phyloP scores from a whole-genome alignment of 2,888 invertebrate genomes.

The Pristionchus fissidentatus region DNA sequence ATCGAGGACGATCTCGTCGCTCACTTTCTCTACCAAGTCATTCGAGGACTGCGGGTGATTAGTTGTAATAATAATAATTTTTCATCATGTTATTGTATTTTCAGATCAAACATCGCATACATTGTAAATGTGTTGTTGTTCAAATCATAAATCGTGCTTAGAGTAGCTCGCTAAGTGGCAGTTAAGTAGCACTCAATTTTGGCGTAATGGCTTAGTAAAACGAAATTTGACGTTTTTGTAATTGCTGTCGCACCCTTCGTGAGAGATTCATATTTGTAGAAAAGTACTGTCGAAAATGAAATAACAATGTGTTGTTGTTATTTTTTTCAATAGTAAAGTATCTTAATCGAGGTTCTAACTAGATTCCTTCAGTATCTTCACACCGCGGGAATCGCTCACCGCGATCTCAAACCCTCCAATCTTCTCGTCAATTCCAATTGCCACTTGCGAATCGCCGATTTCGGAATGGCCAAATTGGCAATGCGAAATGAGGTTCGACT shows the following conservation, averaged over 20 bases:
- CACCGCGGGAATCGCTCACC: slow-evolving; percentile 70
- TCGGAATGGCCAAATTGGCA: slow-evolving; percentile 67
- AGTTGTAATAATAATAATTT: neutral
- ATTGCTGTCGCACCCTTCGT: too few relatives aligned
- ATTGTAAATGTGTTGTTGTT: neutral
- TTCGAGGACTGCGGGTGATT: slow-evolving; percentile 65
- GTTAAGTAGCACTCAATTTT: too few relatives aligned
- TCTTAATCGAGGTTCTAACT: too few relatives aligned
- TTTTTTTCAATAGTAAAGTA: too few relatives aligned
- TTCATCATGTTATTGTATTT: neutral
- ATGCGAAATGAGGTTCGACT: slow-evolving; percentile 52
- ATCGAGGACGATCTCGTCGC: slow-evolving; percentile 66
- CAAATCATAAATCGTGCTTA: neutral
- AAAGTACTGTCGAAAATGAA: too few relatives aligned
- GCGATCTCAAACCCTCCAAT: slow-evolving; percentile 73
- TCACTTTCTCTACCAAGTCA: slow-evolving; percentile 66
- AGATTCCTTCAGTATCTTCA: slow-evolving; percentile 70
- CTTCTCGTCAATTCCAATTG: slow-evolving; percentile 69
- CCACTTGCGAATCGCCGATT: slow-evolving; percentile 71
- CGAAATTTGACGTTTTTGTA: too few relatives aligned
- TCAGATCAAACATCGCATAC: neutral
- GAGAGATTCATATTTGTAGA: too few relatives aligned
- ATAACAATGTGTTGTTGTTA: too few relatives aligned
- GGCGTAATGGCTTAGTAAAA: too few relatives aligned
- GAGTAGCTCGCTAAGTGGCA: too few relatives aligned